Evolutionary conservation across 2,888 invertebrate genomes (phyloP), one percentile per base, ranked within the genome.

Genomic region (Trichacis sp.): DNA sequence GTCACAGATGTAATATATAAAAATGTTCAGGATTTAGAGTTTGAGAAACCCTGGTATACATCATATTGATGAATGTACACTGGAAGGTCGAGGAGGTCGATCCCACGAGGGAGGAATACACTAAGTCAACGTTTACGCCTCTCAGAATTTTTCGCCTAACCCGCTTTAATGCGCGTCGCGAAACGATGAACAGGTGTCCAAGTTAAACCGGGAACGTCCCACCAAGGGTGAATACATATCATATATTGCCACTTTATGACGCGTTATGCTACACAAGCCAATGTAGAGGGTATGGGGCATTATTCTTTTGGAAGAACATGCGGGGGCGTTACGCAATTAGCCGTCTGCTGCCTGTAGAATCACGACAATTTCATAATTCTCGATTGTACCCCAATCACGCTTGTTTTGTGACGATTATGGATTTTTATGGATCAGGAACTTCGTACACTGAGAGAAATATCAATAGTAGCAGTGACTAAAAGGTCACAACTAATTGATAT

Each of bases 241-340:
- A 33, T 76, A 77, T 77, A 80, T 77, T 73, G 77, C 76, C 75
- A 81, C 77, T 81, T 81, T 79, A 75, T 74, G 73, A 64, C 70
- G 24, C 52, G 48, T 45, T 46, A 50, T 19, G 38, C 1, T 19
- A 17, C 20, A 20, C 20, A 55, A 55, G 58, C 46, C 49, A 53
- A 24, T 30, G 33, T 19, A 24, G 46, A 52, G 49, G 36, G 55
- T 46, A 57, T 48, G 56, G 56, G 50, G 18, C 51, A 40, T 51
- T n/a, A 42, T 43, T 29, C 52, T 42, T 15, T 15, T 19, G 43
- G 42, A 30, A 43, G 29, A 29, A 24, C 46, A 46, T 46, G 24
- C 46, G 46, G 46, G 43, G 46, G 46, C 46, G 46, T 46, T 29
- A 46, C 46, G 24, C 46, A 46, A 46, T 46, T 43, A 17, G 18